Evolutionary conservation across 2,888 invertebrate genomes (phyloP).

Genomic region (Dolichomitus sp.): DNA sequence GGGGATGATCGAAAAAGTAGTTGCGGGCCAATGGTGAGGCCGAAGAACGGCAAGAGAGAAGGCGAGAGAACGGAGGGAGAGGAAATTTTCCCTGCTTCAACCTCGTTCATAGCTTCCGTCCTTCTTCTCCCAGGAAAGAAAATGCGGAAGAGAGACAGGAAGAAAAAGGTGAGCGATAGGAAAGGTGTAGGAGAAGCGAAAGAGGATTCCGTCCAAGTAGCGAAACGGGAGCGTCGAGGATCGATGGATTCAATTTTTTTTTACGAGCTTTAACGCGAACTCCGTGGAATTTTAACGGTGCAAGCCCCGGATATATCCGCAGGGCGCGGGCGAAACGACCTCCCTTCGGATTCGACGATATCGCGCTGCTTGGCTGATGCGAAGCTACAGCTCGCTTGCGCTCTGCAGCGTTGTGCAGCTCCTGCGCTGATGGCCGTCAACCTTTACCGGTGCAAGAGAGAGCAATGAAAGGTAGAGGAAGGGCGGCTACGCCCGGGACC

Average conservation of each 20-base stretch:
- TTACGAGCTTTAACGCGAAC: slow-evolving; percentile 76
- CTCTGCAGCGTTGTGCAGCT: slow-evolving; percentile 3
- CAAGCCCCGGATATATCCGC: slow-evolving; percentile 50
- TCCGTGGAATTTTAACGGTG: slow-evolving; percentile 79
- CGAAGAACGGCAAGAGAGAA: slow-evolving; percentile 1
- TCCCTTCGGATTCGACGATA: slow-evolving; percentile 63
- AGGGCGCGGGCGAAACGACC: slow-evolving; percentile 59
- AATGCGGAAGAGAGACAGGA: slow-evolving; percentile 38
- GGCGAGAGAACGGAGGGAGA: slow-evolving; percentile 26
- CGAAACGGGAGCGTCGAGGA: slow-evolving; percentile 63
- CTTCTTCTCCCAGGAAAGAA: slow-evolving; percentile 42
- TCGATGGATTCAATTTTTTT: slow-evolving; percentile 80
- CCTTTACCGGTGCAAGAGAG: slow-evolving; percentile 40
- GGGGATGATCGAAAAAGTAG: slow-evolving; percentile 32
- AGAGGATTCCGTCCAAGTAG: slow-evolving; percentile 20
- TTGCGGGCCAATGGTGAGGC: slow-evolving; percentile 27
- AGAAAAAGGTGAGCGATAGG: slow-evolving; percentile 29
- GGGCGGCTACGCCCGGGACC: slow-evolving; percentile 36
- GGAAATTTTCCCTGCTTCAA: slow-evolving; percentile 21
- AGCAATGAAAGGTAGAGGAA: slow-evolving; percentile 30
- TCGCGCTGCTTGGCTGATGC: slow-evolving; percentile 40
- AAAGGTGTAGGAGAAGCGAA: slow-evolving; percentile 15
- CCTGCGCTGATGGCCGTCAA: slow-evolving; percentile 43
- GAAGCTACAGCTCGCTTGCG: slow-evolving; percentile 15
- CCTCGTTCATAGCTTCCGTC: slow-evolving; percentile 22